Conservation (phyloP, 2,113 vertebrate species). For the Psettodes erumei region DNA sequence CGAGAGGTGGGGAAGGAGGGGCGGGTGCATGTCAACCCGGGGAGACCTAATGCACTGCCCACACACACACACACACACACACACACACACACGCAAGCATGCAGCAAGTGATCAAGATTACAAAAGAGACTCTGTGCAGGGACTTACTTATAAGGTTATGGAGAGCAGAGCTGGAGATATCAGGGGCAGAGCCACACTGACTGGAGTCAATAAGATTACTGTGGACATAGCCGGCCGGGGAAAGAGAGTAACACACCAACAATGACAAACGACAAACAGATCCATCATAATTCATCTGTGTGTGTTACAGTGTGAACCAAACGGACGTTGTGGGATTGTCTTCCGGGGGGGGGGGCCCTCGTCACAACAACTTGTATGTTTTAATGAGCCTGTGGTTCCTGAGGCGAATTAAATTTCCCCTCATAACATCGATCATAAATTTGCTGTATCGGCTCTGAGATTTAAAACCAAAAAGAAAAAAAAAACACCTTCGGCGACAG, state of each 20-base stretch:
- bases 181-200: constrained; percentile 69
- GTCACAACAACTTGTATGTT: constrained; percentile 59
- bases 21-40: constrained; percentile 57
- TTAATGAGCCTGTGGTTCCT: constrained; percentile 69
- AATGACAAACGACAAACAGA: constrained; percentile 47
- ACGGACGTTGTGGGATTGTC: constrained; percentile 22
- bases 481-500: background rate
- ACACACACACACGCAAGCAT: constrained; percentile 35
- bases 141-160: constrained; percentile 83
- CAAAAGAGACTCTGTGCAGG: constrained; percentile 75
- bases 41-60: constrained; percentile 70
- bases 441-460: constrained; percentile 16
- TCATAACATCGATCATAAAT: constrained; percentile 61
- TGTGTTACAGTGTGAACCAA: constrained; percentile 19
- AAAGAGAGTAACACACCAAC: constrained; percentile 44
- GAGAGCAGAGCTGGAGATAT: constrained; percentile 74
- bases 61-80: constrained; percentile 21
- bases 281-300: constrained; percentile 51
- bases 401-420: constrained; percentile 59
- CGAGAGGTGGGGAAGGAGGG: constrained; percentile 55
- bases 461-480: constrained; percentile 19
- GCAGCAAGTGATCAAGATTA: constrained; percentile 79
- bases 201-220: constrained; percentile 77
- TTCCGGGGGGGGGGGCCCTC: constrained; percentile 29
- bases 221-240: constrained; percentile 57